phyloP scores from a whole-genome alignment of 2,888 invertebrate species.

The Ceramica pisi region DNA sequence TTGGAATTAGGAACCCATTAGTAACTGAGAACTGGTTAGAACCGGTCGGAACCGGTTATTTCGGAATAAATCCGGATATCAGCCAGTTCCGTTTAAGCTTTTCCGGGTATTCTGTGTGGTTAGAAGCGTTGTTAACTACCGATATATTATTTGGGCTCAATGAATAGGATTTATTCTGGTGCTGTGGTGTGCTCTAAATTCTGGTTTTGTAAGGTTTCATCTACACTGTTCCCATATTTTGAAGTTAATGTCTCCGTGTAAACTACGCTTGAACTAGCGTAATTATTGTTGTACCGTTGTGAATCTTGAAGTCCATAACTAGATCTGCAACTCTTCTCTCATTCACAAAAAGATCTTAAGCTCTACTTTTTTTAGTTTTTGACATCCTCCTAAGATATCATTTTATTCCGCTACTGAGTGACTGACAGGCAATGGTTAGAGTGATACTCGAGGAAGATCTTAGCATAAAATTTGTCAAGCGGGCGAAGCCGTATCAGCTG shows the following conservation, averaged over 20 bases:
- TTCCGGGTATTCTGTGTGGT: conserved; percentile 62
- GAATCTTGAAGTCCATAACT: no score
- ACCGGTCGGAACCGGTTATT: conserved; percentile 59
- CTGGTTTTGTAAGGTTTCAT: not conserved
- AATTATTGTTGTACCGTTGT: no score
- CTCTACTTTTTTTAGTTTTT: no score
- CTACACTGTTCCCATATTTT: not conserved
- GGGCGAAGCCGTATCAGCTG: no score
- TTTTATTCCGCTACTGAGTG: no score
- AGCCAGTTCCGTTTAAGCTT: conserved; percentile 63
- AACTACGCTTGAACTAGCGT: no score
- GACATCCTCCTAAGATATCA: no score
- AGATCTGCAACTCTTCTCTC: no score
- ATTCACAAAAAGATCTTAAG: no score
- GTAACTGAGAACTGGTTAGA: conserved; percentile 47
- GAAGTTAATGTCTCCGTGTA: not conserved
- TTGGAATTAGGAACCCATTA: conserved; percentile 63
- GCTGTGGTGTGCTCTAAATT: conserved; percentile 6
- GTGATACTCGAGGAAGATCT: no score
- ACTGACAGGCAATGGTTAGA: no score
- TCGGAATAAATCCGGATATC: conserved; percentile 66
- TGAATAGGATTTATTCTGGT: conserved; percentile 30
- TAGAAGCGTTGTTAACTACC: conserved; percentile 40
- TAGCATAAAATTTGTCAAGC: no score
- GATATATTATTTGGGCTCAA: conserved; percentile 43